Evolutionary conservation across 1,140 invertebrate species (phyloP).

Genomic region (Aphelenchoides avenae): DNA sequence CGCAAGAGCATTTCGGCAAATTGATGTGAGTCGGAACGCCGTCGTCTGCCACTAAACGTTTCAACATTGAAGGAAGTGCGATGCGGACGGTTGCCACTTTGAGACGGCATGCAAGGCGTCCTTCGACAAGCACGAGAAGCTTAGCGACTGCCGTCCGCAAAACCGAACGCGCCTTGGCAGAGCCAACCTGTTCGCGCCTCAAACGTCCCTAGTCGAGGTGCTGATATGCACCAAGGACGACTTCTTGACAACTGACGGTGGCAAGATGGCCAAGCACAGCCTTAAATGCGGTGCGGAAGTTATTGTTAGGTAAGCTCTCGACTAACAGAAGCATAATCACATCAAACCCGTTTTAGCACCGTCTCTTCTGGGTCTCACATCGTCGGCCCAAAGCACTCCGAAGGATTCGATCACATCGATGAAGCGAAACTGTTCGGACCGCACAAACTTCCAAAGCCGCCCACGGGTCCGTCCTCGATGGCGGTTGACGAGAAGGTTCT

Average conservation of each 20-base stretch:
- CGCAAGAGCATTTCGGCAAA: background rate
- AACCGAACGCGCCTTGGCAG: background rate
- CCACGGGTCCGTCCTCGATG: too few relatives aligned
- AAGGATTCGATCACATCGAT: too few relatives aligned
- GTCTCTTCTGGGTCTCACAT: too few relatives aligned
- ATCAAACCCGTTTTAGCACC: too few relatives aligned
- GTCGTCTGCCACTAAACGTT: background rate
- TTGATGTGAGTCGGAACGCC: background rate
- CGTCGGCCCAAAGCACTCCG: too few relatives aligned
- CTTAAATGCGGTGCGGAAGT: too few relatives aligned
- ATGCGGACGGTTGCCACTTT: background rate
- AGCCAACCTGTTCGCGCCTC: background rate
- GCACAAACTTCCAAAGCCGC: too few relatives aligned
- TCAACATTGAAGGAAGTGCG: constrained; percentile 2
- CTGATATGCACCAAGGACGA: background rate
- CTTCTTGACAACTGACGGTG: background rate
- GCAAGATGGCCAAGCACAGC: background rate
- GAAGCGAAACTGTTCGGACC: too few relatives aligned
- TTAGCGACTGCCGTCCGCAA: constrained; percentile 1
- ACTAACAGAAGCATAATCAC: too few relatives aligned
- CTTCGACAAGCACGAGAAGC: background rate
- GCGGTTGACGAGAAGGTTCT: too few relatives aligned
- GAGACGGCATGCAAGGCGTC: background rate
- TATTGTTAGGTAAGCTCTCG: too few relatives aligned
- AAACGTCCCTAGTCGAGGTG: background rate